These are phyloP conservation scores for Dermatemys mawii DNA, from an alignment of 2,113 vertebrate genomes.

Conservation along the genomic window DNA sequence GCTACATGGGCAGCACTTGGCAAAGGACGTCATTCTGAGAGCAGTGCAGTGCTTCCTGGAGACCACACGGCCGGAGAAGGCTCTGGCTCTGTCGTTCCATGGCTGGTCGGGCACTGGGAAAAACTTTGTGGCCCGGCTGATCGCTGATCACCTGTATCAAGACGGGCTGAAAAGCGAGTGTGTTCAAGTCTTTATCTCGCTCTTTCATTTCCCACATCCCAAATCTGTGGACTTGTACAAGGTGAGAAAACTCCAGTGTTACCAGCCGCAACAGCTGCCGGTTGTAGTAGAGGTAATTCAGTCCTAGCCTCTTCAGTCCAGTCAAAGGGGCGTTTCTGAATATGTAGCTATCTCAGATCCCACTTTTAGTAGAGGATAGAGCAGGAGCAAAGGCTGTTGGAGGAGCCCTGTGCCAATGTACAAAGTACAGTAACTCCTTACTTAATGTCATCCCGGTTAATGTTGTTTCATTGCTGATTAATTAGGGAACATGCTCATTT, in stretches of 20 bases:
- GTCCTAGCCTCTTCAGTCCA: neutral
- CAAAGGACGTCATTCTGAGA: slow-evolving; percentile 81
- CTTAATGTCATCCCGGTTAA: too few relatives aligned
- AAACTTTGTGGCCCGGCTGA: slow-evolving; percentile 91
- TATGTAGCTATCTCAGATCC: neutral
- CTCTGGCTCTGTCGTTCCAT: slow-evolving; percentile 92
- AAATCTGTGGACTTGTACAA: slow-evolving; percentile 88
- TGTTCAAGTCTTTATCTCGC: slow-evolving; percentile 88
- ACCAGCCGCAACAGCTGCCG: neutral
- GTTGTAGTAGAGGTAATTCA: neutral
- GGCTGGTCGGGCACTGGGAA: slow-evolving; percentile 98
- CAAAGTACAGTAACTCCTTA: too few relatives aligned
- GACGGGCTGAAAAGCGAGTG: slow-evolving; percentile 91
- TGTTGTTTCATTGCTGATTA: too few relatives aligned
- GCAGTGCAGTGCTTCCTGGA: slow-evolving; percentile 84
- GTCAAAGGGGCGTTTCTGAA: neutral
- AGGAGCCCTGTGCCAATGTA: neutral
- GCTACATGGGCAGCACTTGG: slow-evolving; percentile 94
- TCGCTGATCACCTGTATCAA: slow-evolving; percentile 89
- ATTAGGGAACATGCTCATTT: too few relatives aligned
- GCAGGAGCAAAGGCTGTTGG: neutral
- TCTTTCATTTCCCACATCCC: slow-evolving; percentile 91
- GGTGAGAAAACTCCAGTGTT: slow-evolving; percentile 77
- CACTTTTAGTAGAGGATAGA: neutral
- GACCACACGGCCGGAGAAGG: slow-evolving; percentile 80